Base-by-base conservation (phyloP, 2,113 vertebrate genomes). In the Bagarius yarrelli region DNA sequence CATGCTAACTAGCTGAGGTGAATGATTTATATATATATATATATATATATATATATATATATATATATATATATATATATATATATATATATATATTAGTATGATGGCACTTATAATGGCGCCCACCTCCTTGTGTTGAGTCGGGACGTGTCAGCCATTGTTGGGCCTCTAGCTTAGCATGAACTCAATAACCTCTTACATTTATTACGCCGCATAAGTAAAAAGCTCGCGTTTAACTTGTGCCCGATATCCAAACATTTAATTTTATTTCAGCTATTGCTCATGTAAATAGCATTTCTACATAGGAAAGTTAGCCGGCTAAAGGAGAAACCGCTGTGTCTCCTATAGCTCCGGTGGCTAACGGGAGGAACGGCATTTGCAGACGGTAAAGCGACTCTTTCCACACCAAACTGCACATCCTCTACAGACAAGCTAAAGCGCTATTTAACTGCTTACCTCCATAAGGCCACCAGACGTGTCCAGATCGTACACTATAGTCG, bases 401-500 rank as follows among this genome's bases (percentile, higher is more conserved):
- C 8, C 0, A n/a, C 34, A 4, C 63, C 11, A 15, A 1, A 27
- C 59, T 5, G 25, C 23, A n/a, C n/a, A 30, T 27, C 18, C 32
- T 50, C 13, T n/a, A 63, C 19, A 9, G 14, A 12, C 9, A 36
- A 6, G 12, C 1, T 9, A 5, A 44, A 61, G 27, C n/a, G 12
- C 14, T 32, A 8, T 25, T 56, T 1, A 19, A 8, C 8, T 78
- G 18, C 93, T 93, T 89, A 95, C 95, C 95, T 96, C 94, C 95
- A 95, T 95, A 56, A 96, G 92, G 83, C 95, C 95, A 87, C 94
- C 95, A 66, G 94, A 94, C 87, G 94, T 96, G 88, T 96, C 94
- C 92, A 95, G 91, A 89, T 95, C 95, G 93, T 96, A 96, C 82
- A 96, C 94, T 90, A 96, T 94, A 89, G 94, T 95, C 90, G 95